Conservation (phyloP, 2,888 invertebrate genomes). For the Parnassius mnemosyne region DNA sequence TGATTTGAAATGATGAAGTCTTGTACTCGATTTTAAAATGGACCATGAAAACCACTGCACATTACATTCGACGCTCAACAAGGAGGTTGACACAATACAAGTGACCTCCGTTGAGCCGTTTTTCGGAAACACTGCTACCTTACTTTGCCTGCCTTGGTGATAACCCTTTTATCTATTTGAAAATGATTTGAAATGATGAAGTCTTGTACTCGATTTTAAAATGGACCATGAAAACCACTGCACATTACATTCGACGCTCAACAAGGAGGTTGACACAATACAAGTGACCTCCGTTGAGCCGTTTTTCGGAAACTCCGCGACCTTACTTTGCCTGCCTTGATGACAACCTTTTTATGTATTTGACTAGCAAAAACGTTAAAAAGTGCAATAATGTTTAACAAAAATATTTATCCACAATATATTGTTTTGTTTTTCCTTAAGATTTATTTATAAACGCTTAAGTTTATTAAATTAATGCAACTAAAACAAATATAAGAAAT, state of each 20-base stretch:
- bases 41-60: conserved; percentile 5
- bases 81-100: conserved; percentile 12
- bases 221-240: conserved; percentile 8
- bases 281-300: conserved; percentile 20
- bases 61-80: conserved; percentile 13
- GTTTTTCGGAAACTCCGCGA: conserved; percentile 35
- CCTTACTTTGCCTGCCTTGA: conserved; percentile 29
- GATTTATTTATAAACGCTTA: too few species aligned
- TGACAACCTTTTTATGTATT: conserved; percentile 24
- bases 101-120: conserved; percentile 22
- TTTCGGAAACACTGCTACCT: conserved; percentile 38
- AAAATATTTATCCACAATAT: too few species aligned
- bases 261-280: conserved; percentile 14
- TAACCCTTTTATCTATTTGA: conserved; percentile 23
- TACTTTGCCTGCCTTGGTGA: conserved; percentile 14
- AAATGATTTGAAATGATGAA: too few species aligned
- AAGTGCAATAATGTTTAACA: not conserved
- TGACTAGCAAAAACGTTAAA: conserved; percentile 13
- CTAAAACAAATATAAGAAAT: too few species aligned
- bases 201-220: conserved; percentile 16
- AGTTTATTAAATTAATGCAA: too few species aligned
- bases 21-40: conserved; percentile 17
- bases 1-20: not conserved
- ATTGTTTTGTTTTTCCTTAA: too few species aligned
- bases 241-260: conserved; percentile 10